Conservation (phyloP, 1,140 invertebrate genomes). For the Akabosia matsudoensis region DNA sequence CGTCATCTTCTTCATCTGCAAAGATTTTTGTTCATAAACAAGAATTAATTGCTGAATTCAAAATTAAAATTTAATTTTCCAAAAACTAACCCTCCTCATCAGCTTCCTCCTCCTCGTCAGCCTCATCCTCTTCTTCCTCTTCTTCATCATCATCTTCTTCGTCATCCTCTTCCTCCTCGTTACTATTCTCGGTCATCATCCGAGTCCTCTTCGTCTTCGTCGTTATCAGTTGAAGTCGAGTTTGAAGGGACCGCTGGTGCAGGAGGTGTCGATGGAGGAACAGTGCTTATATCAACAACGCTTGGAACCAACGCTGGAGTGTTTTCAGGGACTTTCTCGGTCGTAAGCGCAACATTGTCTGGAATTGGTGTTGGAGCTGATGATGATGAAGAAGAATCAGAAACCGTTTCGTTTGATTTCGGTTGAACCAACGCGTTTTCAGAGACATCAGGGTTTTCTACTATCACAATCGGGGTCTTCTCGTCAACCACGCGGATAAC, state of each 20-base stretch:
- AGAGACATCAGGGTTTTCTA: not conserved
- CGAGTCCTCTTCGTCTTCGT: not conserved
- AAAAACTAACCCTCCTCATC: conserved; percentile 6
- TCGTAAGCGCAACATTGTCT: not conserved
- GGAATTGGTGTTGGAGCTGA: no score
- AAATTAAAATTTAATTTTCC: no score
- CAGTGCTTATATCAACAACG: not conserved
- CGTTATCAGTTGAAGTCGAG: not conserved
- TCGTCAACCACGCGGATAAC: not conserved
- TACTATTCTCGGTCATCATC: not conserved
- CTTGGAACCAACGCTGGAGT: not conserved
- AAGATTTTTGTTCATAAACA: no score
- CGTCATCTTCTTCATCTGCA: not conserved
- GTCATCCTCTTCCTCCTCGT: not conserved
- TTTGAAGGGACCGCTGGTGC: not conserved
- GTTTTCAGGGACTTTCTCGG: no score
- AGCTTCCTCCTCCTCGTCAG: not conserved
- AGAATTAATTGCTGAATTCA: no score
- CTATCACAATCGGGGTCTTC: not conserved
- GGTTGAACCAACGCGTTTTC: not conserved
- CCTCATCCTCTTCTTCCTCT: conserved; percentile 3
- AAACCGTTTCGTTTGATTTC: no score
- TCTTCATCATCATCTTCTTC: not conserved
- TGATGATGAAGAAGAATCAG: no score
- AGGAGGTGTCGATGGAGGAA: not conserved